phyloP scores from a whole-genome alignment of 2,113 vertebrate genomes.

The Pseudolaguvia tuberculata region DNA sequence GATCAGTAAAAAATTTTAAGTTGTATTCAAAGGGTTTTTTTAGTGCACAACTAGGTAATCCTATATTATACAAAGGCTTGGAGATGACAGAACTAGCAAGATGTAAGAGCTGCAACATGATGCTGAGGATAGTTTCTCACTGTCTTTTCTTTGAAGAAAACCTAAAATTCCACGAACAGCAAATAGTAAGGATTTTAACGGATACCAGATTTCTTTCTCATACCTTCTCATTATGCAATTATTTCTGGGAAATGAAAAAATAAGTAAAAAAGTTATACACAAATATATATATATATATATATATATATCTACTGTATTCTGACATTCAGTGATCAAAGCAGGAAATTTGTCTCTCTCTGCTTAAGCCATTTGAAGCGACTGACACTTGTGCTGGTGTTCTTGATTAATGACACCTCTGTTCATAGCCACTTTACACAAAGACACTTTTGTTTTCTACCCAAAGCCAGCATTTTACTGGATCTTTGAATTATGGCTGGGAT shows the following conservation, averaged over 20 bases:
- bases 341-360: constrained; percentile 1
- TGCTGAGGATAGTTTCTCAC: constrained; percentile 3
- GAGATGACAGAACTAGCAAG: constrained; percentile 13
- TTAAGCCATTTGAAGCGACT: constrained; percentile 14
- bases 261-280: too few relatives aligned
- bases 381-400: constrained; percentile 27
- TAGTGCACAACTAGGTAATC: constrained; percentile 23
- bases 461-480: constrained; percentile 23
- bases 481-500: neutral
- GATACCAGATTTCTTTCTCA: constrained; percentile 21
- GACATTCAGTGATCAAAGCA: constrained; percentile 32
- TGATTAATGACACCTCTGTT: constrained; percentile 30
- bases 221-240: constrained; percentile 10
- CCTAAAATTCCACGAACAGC: neutral
- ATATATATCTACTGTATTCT: constrained; percentile 7
- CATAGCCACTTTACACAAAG: constrained; percentile 26
- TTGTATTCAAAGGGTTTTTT: constrained; percentile 16
- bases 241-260: constrained; percentile 12
- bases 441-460: constrained; percentile 13
- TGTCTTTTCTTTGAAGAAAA: neutral
- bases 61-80: constrained; percentile 16
- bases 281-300: too few relatives aligned
- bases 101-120: constrained; percentile 20
- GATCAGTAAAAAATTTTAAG: constrained; percentile 5
- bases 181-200: constrained; percentile 6